Conservation (phyloP, 2,888 invertebrate genomes). For the Brachylomia viminalis region DNA sequence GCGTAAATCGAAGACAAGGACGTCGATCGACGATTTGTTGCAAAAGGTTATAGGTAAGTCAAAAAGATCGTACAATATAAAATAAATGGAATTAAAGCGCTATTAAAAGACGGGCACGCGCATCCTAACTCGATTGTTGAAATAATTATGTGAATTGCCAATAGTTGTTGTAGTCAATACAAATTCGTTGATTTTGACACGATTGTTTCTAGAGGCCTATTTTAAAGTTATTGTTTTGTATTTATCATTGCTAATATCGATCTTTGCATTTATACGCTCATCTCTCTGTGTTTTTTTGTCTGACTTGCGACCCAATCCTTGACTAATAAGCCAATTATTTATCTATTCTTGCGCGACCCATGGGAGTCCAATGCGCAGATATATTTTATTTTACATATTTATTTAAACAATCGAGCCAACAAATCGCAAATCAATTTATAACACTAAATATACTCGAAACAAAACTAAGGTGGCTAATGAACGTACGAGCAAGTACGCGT, state of each 20-base stretch:
- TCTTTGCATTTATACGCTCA: neutral
- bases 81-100: constrained; percentile 32
- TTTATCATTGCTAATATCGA: neutral
- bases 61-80: constrained; percentile 4
- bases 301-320: neutral
- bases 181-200: neutral
- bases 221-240: neutral
- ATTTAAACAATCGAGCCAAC: constrained; percentile 48
- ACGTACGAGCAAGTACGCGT: neutral
- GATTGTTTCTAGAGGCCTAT: neutral
- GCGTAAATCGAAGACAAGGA: neutral
- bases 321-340: neutral
- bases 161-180: neutral
- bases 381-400: neutral
- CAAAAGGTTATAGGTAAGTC: neutral
- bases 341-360: neutral
- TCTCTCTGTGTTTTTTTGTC: neutral
- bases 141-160: constrained; percentile 9
- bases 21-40: neutral
- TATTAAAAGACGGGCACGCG: constrained; percentile 44
- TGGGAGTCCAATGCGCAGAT: no score
- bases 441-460: constrained; percentile 11
- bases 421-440: constrained; percentile 24
- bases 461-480: neutral
- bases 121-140: constrained; percentile 44